Base-by-base conservation (phyloP, 2,888 invertebrate genomes). In the Eledona agricola region DNA sequence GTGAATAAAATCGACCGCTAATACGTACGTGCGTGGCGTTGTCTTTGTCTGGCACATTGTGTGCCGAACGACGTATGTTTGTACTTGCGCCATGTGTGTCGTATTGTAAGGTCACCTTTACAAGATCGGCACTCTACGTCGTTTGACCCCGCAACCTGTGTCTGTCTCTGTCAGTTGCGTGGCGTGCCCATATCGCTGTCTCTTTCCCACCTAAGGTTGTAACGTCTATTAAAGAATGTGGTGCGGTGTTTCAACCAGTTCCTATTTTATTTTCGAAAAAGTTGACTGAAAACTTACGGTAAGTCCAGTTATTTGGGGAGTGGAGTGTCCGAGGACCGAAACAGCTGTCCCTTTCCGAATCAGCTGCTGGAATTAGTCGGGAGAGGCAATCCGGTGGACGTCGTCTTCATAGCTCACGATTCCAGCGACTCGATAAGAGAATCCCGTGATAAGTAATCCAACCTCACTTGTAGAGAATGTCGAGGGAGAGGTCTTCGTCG, bases 401-500 rank as follows among this genome's bases (percentile, higher is more conserved):
- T 6, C 7, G 4, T 9, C 4, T 25, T 9, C 11, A 25, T 9
- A 25, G 11, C 2, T 4, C 34, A 42, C 19, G 19, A 13, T 29
- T 28, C 6, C 19, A 34, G 22, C 11, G 35, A 6, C 22, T 6
- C 19, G 35, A 20, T 15, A 35, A 35, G 4, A 7, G 4, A 16
- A n/a, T 32, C 3, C 23, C 2, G n/a, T 25, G 25, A 37, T 37
- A 37, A 23, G 23, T 23, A 2, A 37, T 11, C 7, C 32, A 31
- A 31, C 9, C 26, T 23, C 20, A 34, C 23, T 7, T 20, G 7
- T 11, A 11, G 17, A 59, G 42, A 56, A 84, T 84, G 84, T 83
- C 83, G 10, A 78, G 82, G 43, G 83, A 83, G 72, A 72, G 82
- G 31, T 72, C 79, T 1, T 87, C 86, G 59, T 63, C 67, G 7